phyloP scores from a whole-genome alignment of 2,888 invertebrate genomes.

The Parochlus steinenii region DNA sequence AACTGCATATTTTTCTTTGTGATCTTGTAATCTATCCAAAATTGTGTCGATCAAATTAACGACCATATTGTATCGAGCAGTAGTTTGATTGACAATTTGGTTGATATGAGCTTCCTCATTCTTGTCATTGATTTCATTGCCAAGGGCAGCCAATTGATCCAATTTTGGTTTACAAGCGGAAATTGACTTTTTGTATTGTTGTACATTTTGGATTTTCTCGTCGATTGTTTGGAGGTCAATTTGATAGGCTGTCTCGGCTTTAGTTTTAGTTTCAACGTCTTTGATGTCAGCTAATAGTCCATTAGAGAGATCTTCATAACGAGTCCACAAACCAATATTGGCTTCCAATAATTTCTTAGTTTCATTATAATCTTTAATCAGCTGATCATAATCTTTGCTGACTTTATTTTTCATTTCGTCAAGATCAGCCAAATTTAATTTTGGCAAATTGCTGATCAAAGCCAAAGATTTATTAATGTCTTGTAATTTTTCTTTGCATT shows the following conservation, averaged over 20 bases:
- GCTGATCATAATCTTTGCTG: slow-evolving; percentile 47
- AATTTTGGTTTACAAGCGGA: slow-evolving; percentile 47
- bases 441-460: background rate
- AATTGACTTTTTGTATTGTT: slow-evolving; percentile 44
- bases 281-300: slow-evolving; percentile 60
- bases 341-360: slow-evolving; percentile 51
- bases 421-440: slow-evolving; percentile 4
- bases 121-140: slow-evolving; percentile 53
- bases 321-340: slow-evolving; percentile 60
- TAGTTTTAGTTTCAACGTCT: slow-evolving; percentile 57
- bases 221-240: slow-evolving; percentile 50
- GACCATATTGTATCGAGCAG: slow-evolving; percentile 56
- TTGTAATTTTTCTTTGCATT: slow-evolving; percentile 36
- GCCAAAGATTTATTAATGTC: slow-evolving; percentile 53
- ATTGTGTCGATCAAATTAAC: slow-evolving; percentile 52
- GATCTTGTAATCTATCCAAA: slow-evolving; percentile 51
- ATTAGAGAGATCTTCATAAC: slow-evolving; percentile 63
- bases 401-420: slow-evolving; percentile 4
- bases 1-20: slow-evolving; percentile 48
- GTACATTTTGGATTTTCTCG: slow-evolving; percentile 49
- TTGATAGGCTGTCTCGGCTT: slow-evolving; percentile 54
- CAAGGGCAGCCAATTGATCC: slow-evolving; percentile 45
- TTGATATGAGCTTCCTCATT: slow-evolving; percentile 71
- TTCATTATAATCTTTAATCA: slow-evolving; percentile 48
- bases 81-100: slow-evolving; percentile 64